Evolutionary conservation across 1,140 invertebrate genomes (phyloP), one percentile per base, ranked within the genome.

Genomic region (Dreissena polymorpha): DNA sequence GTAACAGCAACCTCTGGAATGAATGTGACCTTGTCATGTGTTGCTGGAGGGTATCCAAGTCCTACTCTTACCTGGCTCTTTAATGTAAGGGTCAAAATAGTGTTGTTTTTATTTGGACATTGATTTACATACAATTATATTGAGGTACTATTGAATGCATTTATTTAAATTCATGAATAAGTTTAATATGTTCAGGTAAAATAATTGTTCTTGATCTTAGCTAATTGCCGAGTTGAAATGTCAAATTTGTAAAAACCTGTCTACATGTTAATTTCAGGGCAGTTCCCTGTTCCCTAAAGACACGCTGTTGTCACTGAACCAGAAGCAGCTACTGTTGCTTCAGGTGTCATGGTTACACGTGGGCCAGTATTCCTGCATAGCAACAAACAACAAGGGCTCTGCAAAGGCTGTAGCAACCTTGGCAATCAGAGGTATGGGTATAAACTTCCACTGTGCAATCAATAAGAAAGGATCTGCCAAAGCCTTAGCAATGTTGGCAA

Each of bases 221-320:
- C 3, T 8, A 39, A 39, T 39, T 5, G 2, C 39, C 8, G 2
- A 5, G 39, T 39, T 39, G 39, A 39, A 39, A 39, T 39, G 39
- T 39, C 39, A 39, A 2, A 39, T 39, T 39, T 39, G 39, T 39
- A 39, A 39, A 39, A 39, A 39, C 39, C 8, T 2, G 39, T 39
- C 39, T 8, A 2, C 8, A 39, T 39, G 2, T 39, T 39, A 5
- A 18, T 71, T 71, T 10, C 78, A 83, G 81, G 81, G 63, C 10
- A 83, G 81, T 53, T 65, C 71, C 23, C n/a, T 76, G 81, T 83
- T 83, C 27, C 81, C 81, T 29, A 72, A 27, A 29, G 53, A 77
- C 21, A 71, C 74, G 0, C 64, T 76, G 23, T 65, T 75, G 53
- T 83, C 81, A 16, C 55, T 77, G 23, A 63, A 71, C 73, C 27